These are phyloP conservation scores for Leptinotarsa peninsularis DNA, from an alignment of 2,888 invertebrate genomes.

Conservation along the genomic window DNA sequence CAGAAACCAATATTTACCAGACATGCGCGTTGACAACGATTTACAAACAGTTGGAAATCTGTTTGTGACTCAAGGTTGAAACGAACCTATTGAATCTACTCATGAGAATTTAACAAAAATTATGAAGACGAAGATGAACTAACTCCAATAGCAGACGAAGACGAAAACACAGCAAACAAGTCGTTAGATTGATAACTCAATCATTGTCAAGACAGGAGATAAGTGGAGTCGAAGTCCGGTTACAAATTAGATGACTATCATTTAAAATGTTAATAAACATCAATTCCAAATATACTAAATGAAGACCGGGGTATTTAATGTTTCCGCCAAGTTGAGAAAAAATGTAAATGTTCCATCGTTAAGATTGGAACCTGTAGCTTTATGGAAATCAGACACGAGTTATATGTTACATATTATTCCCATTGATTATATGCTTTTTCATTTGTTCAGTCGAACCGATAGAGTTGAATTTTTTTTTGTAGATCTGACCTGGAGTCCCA, in stretches of 20 bases:
- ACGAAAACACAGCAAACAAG: background rate
- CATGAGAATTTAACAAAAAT: background rate
- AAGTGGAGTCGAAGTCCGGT: background rate
- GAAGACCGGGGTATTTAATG: background rate
- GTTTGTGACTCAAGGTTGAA: too few relatives aligned
- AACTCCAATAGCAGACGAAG: background rate
- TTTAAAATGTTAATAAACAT: background rate
- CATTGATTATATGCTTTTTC: too few relatives aligned
- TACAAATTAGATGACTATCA: background rate
- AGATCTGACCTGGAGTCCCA: too few relatives aligned
- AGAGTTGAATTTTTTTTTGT: too few relatives aligned
- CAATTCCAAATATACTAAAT: background rate
- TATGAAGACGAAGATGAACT: background rate
- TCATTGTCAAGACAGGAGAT: background rate
- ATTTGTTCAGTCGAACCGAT: too few relatives aligned
- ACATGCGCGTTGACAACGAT: too few relatives aligned
- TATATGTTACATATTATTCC: background rate
- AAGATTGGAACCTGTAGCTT: conserved; percentile 3
- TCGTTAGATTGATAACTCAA: background rate
- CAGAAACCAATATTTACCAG: too few relatives aligned
- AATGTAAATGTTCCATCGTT: conserved; percentile 8
- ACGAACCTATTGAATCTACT: background rate
- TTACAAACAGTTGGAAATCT: too few relatives aligned
- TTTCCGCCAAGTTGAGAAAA: background rate
- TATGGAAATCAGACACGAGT: background rate